phyloP scores from a whole-genome alignment of 2,888 invertebrate species.

The Euzophera pinguis region DNA sequence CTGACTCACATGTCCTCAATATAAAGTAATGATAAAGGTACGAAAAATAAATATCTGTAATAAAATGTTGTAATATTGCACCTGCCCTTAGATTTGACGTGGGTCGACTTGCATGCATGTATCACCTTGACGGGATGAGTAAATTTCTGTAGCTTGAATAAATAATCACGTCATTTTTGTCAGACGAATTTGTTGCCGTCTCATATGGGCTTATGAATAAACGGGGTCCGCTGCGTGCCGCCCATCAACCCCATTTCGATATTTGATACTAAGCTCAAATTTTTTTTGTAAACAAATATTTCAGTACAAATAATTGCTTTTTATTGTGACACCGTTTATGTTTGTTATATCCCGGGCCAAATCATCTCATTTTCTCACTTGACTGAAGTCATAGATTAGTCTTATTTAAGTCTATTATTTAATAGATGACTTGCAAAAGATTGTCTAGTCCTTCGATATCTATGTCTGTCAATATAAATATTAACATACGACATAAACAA shows the following conservation, averaged over 20 bases:
- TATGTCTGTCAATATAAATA: too few species aligned
- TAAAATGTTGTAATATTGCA: constrained; percentile 66
- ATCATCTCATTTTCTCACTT: too few species aligned
- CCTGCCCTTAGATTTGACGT: constrained; percentile 64
- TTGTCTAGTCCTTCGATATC: too few species aligned
- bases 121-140: constrained; percentile 68
- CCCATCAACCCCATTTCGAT: not conserved
- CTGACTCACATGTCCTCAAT: too few species aligned
- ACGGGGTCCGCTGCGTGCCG: constrained; percentile 20
- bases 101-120: constrained; percentile 66
- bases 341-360: too few species aligned
- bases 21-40: not conserved
- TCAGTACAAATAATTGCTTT: too few species aligned
- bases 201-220: constrained; percentile 44
- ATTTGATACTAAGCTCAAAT: not conserved
- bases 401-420: too few species aligned
- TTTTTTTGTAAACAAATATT: too few species aligned
- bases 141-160: constrained; percentile 72
- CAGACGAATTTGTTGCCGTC: constrained; percentile 44
- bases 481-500: too few species aligned
- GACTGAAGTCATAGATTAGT: too few species aligned
- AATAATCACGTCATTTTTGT: constrained; percentile 59
- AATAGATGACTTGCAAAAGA: too few species aligned
- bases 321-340: too few species aligned
- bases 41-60: constrained; percentile 41